A percentile compares a stretch with the other conserved stretches of the same genome.
Evolutionary conservation across 2,888 invertebrate species (phyloP).

Genomic region (Ophioninae sp.): DNA sequence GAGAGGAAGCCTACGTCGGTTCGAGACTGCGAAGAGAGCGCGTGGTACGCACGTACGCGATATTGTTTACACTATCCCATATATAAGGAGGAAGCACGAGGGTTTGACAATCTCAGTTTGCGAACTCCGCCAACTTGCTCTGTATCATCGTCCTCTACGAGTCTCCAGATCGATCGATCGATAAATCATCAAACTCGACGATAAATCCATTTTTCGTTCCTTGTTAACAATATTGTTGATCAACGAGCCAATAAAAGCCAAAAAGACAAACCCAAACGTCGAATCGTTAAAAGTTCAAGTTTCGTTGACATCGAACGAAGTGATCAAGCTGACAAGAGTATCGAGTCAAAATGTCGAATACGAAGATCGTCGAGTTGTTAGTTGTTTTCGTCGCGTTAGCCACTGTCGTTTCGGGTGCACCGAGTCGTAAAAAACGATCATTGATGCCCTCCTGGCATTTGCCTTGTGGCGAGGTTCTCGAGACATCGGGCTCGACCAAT

Average conservation of each 20-base stretch:
- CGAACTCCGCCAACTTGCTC: conserved; percentile 70
- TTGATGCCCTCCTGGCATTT: conserved; percentile 74
- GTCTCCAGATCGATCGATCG: conserved; percentile 15
- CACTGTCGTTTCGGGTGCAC: conserved; percentile 58
- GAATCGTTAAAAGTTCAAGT: background rate
- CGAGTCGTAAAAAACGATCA: conserved; percentile 61
- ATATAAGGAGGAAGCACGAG: conserved; percentile 79
- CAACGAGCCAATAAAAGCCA: background rate
- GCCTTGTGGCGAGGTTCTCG: conserved; percentile 74
- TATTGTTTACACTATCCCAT: conserved; percentile 78
- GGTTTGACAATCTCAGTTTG: conserved; percentile 80
- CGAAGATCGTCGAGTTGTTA: conserved; percentile 25
- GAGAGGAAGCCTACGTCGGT: conserved; percentile 63
- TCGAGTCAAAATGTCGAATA: conserved; percentile 34
- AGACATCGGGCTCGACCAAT: conserved; percentile 53
- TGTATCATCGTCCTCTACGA: conserved; percentile 60
- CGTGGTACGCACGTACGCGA: conserved; percentile 71
- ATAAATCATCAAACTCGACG: background rate
- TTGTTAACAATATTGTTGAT: background rate
- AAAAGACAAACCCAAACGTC: background rate
- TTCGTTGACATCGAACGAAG: background rate
- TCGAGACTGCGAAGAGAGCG: conserved; percentile 72
- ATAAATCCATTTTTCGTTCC: background rate
- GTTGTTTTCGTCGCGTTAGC: conserved; percentile 15
- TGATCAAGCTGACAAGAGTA: background rate